These are phyloP conservation scores for Nemotelus pantherinus DNA, from an alignment of 2,888 invertebrate species.

Conservation along the genomic window DNA sequence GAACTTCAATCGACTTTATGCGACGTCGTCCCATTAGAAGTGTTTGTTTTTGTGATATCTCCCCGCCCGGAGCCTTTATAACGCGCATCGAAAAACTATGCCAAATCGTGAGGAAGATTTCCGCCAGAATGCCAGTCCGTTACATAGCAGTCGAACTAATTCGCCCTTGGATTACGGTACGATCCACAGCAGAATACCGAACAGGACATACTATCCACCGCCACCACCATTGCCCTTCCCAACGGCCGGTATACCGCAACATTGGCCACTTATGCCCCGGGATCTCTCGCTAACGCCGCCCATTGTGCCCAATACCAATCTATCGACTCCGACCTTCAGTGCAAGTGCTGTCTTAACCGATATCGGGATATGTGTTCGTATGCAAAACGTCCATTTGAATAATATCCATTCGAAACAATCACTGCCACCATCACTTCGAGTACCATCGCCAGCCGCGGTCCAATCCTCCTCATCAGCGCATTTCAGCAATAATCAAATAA, in stretches of 20 bases:
- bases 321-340: slow-evolving; percentile 22
- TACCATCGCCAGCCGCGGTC: neutral
- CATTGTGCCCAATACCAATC: neutral
- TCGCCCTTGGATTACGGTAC: slow-evolving; percentile 11
- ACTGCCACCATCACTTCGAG: neutral
- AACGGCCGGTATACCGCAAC: neutral
- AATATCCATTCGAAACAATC: neutral
- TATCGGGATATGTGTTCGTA: slow-evolving; percentile 52
- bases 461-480: neutral
- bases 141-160: slow-evolving; percentile 2
- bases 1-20: no score
- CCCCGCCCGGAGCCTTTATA: no score
- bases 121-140: neutral
- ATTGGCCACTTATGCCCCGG: neutral
- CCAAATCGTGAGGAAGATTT: slow-evolving; percentile 19
- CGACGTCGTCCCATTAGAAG: no score
- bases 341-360: slow-evolving; percentile 51
- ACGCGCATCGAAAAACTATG: neutral
- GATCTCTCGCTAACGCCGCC: slow-evolving; percentile 10
- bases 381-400: slow-evolving; percentile 51
- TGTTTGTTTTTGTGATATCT: no score
- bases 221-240: neutral
- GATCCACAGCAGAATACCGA: neutral
- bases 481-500: slow-evolving; percentile 4
- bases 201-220: neutral